Percentiles rank a stretch among this genome's conserved stretches.
phyloP scores from a whole-genome alignment of 1,140 invertebrate species.

The Ruditapes philippinarum region DNA sequence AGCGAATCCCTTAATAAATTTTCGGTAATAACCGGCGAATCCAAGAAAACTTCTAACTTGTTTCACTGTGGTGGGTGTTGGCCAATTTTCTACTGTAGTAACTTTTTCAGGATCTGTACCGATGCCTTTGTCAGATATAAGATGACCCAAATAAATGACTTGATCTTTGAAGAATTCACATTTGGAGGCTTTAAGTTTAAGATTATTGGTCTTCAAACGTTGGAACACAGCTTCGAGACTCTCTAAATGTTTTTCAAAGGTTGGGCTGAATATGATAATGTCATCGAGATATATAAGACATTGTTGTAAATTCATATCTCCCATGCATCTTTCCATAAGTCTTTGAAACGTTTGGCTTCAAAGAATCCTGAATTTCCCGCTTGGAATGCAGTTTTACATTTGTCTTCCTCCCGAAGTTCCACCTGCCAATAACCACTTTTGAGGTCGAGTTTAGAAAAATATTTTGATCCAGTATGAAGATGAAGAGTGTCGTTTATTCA shows the following conservation, averaged over 20 bases:
- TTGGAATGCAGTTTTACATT: not conserved
- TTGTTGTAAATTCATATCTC: not conserved
- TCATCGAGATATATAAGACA: conserved; percentile 9
- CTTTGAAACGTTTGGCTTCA: conserved; percentile 22
- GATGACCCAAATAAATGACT: no score
- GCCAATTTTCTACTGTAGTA: no score
- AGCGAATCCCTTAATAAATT: not conserved
- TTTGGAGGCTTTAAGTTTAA: no score
- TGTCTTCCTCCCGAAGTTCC: not conserved
- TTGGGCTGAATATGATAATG: conserved; percentile 15
- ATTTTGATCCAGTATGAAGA: not conserved
- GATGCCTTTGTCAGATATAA: no score
- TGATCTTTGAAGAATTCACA: no score
- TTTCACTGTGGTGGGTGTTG: no score
- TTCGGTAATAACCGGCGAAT: no score
- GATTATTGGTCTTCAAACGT: no score
- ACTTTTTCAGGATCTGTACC: no score
- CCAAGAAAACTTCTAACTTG: no score
- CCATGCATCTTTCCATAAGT: conserved; percentile 7
- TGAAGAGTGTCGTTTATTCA: not conserved
- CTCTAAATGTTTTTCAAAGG: not conserved
- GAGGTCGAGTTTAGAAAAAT: conserved; percentile 2
- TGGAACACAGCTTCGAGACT: no score
- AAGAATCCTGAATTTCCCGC: conserved; percentile 4
- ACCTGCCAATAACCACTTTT: conserved; percentile 10